Evolutionary conservation across 2,113 vertebrate species (phyloP).

Genomic region (Promerops cafer): DNA sequence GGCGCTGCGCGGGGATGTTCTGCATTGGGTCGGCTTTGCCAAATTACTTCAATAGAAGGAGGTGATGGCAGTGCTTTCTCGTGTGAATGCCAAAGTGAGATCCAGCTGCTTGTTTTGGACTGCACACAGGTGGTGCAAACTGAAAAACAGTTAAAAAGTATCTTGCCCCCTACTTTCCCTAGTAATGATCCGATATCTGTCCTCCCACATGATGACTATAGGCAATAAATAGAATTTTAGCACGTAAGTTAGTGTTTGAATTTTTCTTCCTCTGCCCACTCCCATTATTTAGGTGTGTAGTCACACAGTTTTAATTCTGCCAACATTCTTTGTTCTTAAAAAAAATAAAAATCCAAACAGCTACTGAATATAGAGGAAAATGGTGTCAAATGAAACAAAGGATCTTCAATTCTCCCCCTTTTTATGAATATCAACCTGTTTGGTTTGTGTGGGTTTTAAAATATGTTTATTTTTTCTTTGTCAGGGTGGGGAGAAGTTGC

Average conservation of each 20-base stretch:
- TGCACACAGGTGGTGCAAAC: not conserved
- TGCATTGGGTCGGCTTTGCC: not conserved
- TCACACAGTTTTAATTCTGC: not conserved
- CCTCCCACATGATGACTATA: not conserved
- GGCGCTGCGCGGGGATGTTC: accelerated
- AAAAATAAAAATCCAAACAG: not conserved
- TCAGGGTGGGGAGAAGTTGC: not conserved
- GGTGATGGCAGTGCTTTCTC: not conserved
- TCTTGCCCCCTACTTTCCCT: not conserved
- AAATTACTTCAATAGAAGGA: not conserved
- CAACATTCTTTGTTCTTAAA: not conserved
- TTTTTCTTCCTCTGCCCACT: not conserved
- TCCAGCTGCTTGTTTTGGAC: not conserved
- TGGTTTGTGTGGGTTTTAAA: not conserved
- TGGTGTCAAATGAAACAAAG: not conserved
- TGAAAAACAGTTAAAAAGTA: not conserved
- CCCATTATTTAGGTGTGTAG: not conserved
- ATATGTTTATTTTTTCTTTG: not conserved
- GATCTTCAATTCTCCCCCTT: not conserved
- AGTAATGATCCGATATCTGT: not conserved
- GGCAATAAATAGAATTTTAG: not conserved
- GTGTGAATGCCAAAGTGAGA: not conserved
- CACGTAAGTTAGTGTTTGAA: not conserved
- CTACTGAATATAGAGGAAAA: not conserved
- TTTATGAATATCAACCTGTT: not conserved